Evolutionary conservation across 2,113 vertebrate species (phyloP), one percentile per base, ranked within the genome.

Genomic region (Phaetusa simplex): DNA sequence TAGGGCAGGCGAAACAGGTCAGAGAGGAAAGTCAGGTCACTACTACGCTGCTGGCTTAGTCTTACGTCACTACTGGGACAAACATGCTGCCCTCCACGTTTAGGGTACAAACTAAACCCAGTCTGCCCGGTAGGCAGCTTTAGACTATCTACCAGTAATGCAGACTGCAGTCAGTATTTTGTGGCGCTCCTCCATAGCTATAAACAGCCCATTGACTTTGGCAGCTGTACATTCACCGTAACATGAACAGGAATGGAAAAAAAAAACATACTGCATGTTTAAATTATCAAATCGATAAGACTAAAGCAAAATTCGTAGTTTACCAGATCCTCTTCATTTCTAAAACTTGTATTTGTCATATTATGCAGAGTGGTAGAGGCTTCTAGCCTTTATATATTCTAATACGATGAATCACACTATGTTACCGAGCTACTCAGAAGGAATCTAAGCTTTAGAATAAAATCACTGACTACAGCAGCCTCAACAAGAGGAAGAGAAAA

Each of bases 401-500:
- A 91, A 85, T 77, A 85, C 4, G 86, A 91, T 82, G 74, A 92
- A 89, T 79, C 70, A 82, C 59, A 50, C 47, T 16, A 47, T 5
- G 64, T 14, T 82, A 79, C 64, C 66, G 73, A 84, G 78, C 66
- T 62, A n/a, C 62, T 69, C 66, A 59, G 34, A 82, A 95, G 52
- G 52, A 91, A 91, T 84, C 86, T 58, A 53, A 43, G 70, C 69
- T 91, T 72, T 69, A 53, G 61, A 93, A 86, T 47, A 52, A 95
- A 96, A 87, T 66, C 83, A 91, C 91, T 90, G 81, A 94, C 70
- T 93, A 58, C 70, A 85, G 83, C 84, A 91, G 78, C 81, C 69
- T 56, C 14, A 40, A 72, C 71, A 92, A 62, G 40, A 76, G 22
- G 61, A 72, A 40, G 17, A 74, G 11, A 52, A 64, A 81, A 89